These are phyloP conservation scores for Hyphantria cunea DNA, from an alignment of 1,140 invertebrate genomes.

Conservation along the genomic window DNA sequence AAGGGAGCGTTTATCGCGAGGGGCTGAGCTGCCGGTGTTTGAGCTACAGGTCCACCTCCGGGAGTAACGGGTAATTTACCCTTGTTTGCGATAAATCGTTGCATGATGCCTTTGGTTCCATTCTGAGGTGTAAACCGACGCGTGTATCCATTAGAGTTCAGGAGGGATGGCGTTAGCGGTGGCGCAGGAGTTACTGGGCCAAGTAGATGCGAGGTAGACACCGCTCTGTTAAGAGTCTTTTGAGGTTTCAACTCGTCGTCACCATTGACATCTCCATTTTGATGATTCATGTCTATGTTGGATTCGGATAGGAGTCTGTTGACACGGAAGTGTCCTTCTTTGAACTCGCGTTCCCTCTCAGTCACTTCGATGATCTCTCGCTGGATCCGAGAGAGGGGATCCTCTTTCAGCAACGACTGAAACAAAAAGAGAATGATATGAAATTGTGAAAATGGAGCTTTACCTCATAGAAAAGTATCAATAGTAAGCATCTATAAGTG, in stretches of 20 bases:
- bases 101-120: conserved; percentile 88
- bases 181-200: conserved; percentile 65
- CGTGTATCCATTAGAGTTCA: conserved; percentile 74
- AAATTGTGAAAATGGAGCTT: background rate
- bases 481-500: too few species aligned
- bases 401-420: conserved; percentile 81
- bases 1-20: conserved; percentile 46
- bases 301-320: conserved; percentile 74
- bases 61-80: conserved; percentile 83
- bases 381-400: conserved; percentile 85
- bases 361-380: conserved; percentile 87
- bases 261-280: conserved; percentile 68
- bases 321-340: conserved; percentile 82
- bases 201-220: conserved; percentile 83
- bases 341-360: conserved; percentile 85
- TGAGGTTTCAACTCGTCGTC: conserved; percentile 68
- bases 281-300: conserved; percentile 65
- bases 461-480: too few species aligned
- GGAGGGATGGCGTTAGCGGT: conserved; percentile 48
- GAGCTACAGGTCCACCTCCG: conserved; percentile 42
- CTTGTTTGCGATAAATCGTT: conserved; percentile 88
- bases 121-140: conserved; percentile 83
- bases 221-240: conserved; percentile 82
- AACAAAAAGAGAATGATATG: conserved; percentile 43
- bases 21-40: conserved; percentile 39